A percentile compares a stretch with the other conserved stretches of the same genome.
Conservation (phyloP, 2,888 invertebrate species). For the Leptinotarsa peninsularis region DNA sequence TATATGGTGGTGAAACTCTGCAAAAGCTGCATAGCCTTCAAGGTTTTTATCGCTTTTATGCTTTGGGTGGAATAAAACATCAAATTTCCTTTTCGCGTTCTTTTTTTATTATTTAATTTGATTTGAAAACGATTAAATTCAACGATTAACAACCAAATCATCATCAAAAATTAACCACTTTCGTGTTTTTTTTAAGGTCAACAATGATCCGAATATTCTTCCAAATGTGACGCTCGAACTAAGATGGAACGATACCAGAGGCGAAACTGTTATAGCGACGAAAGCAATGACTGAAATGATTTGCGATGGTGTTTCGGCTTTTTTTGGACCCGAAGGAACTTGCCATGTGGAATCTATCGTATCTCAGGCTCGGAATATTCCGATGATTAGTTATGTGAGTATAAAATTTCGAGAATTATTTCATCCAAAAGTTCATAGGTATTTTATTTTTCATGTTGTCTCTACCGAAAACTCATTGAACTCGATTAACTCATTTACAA, state of each 20-base stretch:
- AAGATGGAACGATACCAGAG: constrained; percentile 87
- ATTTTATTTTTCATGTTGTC: neutral
- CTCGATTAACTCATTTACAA: too few species aligned
- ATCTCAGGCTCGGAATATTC: constrained; percentile 92
- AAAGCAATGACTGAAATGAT: constrained; percentile 90
- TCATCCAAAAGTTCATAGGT: too few species aligned
- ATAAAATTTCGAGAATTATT: too few species aligned
- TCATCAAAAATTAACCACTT: neutral
- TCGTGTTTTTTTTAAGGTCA: constrained; percentile 70
- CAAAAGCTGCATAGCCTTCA: too few species aligned
- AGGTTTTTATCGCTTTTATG: too few species aligned
- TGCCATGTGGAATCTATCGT: constrained; percentile 96
- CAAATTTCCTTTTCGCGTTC: too few species aligned
- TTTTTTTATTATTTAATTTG: too few species aligned
- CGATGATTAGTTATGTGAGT: constrained; percentile 98
- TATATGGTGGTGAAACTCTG: too few species aligned
- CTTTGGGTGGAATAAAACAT: too few species aligned
- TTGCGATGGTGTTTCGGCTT: constrained; percentile 88
- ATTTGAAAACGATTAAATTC: too few species aligned
- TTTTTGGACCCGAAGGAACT: constrained; percentile 95
- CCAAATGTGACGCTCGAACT: constrained; percentile 80
- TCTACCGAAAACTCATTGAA: neutral
- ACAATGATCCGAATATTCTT: constrained; percentile 75
- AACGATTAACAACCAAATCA: too few species aligned
- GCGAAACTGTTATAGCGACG: constrained; percentile 87